Evolutionary conservation across 1,140 invertebrate genomes (phyloP), one percentile per base, ranked within the genome.

Genomic region (Drosophila kohkoa): DNA sequence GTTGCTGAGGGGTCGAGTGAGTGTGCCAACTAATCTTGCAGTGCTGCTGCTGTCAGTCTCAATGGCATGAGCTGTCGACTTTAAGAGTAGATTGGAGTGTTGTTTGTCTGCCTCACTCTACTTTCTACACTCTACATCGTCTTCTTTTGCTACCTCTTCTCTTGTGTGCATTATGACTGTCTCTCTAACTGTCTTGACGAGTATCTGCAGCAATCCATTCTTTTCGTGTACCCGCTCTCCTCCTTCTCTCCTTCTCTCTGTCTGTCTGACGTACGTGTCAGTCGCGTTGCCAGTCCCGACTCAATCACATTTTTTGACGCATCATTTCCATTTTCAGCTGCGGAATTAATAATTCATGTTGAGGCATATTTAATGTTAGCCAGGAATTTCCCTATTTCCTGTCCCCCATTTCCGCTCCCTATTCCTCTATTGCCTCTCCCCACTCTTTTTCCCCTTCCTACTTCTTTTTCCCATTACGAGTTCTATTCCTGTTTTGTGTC

Each of bases 341-440:
- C 64, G 55, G 59, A 35, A 60, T 88, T 80, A 87, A 87, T 82
- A 73, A 82, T 87, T 82, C 76, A 87, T 41, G 67, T 74, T 32
- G 1, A 38, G 25, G 60, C 46, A 86, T 80, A 80, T 80, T 74
- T 74, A 77, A 85, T 85, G 76, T 52, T 48, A 7, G 51, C n/a
- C 11, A 13, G 30, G 30, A 28, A 13, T 58, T 54, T 70, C 43
- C 8, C 55, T 15, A 20, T 49, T 57, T 57, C 4, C 59, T n/a
- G 5, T 25, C n/a, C 45, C 7, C 7, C 48, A 6, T 38, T 38
- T 5, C 16, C 25, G 5, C 30, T 38, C 10, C 30, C 2, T 25
- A 25, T 25, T 20, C 35, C 7, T 38, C 35, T 38, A 7, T 38
- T 32, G 32, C 7, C 32, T 25, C 20, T 25, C 0, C 20, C 20